Evolutionary conservation across 1,140 invertebrate species (phyloP).

Genomic region (Drusus annulatus): DNA sequence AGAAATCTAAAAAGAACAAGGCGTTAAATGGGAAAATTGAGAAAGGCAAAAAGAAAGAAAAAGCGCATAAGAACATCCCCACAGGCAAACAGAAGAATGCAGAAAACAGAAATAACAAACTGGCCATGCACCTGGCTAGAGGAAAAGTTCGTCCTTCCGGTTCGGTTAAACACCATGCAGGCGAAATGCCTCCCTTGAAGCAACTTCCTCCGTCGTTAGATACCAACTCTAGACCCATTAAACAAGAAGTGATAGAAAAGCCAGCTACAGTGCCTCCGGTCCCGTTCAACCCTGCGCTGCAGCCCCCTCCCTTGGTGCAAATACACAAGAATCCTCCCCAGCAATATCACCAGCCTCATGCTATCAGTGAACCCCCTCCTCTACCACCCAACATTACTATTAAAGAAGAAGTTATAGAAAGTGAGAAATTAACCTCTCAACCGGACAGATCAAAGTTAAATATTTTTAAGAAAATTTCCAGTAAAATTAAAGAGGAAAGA

Average conservation of each 20-base stretch:
- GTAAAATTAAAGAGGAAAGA: conserved; percentile 81
- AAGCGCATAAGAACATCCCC: conserved; percentile 73
- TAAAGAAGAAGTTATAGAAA: conserved; percentile 70
- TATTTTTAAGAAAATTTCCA: conserved; percentile 88
- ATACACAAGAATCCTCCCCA: conserved; percentile 30
- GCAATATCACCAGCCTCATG: conserved; percentile 17
- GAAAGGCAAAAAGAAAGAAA: conserved; percentile 80
- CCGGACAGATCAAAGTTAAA: conserved; percentile 87
- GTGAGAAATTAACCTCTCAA: conserved; percentile 81
- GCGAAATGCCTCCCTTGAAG: conserved; percentile 63
- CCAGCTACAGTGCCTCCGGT: neutral
- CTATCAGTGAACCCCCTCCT: conserved; percentile 45
- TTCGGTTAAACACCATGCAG: conserved; percentile 60
- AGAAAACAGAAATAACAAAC: conserved; percentile 50
- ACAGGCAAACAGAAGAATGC: conserved; percentile 61
- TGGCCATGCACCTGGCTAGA: conserved; percentile 45
- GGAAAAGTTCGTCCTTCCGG: conserved; percentile 52
- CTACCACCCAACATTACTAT: conserved; percentile 60
- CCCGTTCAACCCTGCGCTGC: conserved; percentile 17
- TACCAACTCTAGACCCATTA: conserved; percentile 40
- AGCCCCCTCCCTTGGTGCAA: conserved; percentile 28
- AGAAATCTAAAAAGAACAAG: conserved; percentile 76
- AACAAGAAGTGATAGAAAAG: conserved; percentile 48
- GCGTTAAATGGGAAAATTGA: conserved; percentile 74
- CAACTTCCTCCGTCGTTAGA: conserved; percentile 29